Base-by-base conservation (phyloP, 2,113 vertebrate species). In the Gallinago undulata region DNA sequence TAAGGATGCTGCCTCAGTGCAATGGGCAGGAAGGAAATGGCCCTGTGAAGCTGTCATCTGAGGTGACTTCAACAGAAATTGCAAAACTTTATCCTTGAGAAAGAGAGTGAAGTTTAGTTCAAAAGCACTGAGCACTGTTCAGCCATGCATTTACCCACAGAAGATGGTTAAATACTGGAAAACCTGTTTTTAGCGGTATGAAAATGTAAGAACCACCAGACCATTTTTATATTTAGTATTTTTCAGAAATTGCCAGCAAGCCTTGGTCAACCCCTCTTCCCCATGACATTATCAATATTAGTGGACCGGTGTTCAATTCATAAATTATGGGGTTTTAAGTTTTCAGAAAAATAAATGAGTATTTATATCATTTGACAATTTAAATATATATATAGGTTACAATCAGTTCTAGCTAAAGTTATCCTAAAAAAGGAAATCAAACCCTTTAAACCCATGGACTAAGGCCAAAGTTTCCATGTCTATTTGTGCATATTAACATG, bases 41-140 rank as follows among this genome's bases (percentile, higher is more conserved):
- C 10, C 27, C 17, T 1, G 0, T 27, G 41, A 60, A 57, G 24
- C 2, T 35, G 16, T 37, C 6, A 4, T 17, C 25, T 66, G 23
- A 15, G 19, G 25, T 23, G 13, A 41, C 5, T 70, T 86, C 39
- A 60, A 4, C 16, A 43, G 35, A 8, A 43, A 2, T 3, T 72
- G 41, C 11, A 45, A 70, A 82, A 62, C 2, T 47, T 74, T 28
- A 23, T 39, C 37, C 10, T 18, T 7, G 39, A 82, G 60, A 43
- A 70, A 62, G 0, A 0, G 48, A 73, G 15, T n/a, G 14, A 74
- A 28, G 2, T 48, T 48, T 7, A 70, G 5, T 48, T 82, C 56
- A 79, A 50, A 85, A 91, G 24, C 24, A 57, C 2, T 33, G 27
- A 72, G 12, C 57, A 9, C 37, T 70, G 7, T 19, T 88, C 18